A percentile compares a stretch with the other conserved stretches of the same genome.
Conservation (phyloP, 2,113 vertebrate species). For the Haliaeetus leucogaster region DNA sequence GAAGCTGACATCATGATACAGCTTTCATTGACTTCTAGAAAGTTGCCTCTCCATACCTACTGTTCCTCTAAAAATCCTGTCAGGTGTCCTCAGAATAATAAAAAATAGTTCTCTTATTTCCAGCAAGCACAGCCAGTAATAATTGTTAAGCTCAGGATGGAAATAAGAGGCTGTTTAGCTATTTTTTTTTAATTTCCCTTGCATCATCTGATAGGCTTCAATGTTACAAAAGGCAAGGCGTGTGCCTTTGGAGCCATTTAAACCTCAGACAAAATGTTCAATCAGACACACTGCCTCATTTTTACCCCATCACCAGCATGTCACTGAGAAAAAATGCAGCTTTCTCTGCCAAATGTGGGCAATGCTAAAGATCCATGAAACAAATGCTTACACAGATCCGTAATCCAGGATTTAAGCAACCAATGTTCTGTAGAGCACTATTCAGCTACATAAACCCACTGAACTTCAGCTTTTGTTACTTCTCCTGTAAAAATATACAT, state of each 20-base stretch:
- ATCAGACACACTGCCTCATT: conserved; percentile 26
- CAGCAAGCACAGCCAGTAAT: background rate
- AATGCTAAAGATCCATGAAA: conserved; percentile 40
- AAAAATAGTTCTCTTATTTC: background rate
- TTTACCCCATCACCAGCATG: conserved; percentile 27
- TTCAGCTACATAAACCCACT: conserved; percentile 8
- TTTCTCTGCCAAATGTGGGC: conserved; percentile 41
- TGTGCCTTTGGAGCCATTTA: conserved; percentile 34
- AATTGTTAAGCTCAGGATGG: background rate
- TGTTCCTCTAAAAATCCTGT: background rate
- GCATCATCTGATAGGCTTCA: background rate
- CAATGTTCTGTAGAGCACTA: background rate
- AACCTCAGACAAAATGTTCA: conserved; percentile 39
- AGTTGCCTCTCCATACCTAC: background rate
- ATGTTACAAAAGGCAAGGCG: conserved; percentile 5
- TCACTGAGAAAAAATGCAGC: conserved; percentile 40
- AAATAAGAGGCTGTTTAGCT: background rate
- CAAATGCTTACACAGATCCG: conserved; percentile 55
- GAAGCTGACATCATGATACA: background rate
- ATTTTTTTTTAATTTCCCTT: background rate
- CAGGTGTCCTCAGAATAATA: background rate
- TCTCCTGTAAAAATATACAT: conserved; percentile 14
- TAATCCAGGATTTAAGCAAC: conserved; percentile 48
- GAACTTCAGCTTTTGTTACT: conserved; percentile 30
- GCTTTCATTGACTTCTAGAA: background rate